These are phyloP conservation scores for Lagenorhynchus albirostris DNA, from an alignment of 2,113 vertebrate species.

Conservation along the genomic window DNA sequence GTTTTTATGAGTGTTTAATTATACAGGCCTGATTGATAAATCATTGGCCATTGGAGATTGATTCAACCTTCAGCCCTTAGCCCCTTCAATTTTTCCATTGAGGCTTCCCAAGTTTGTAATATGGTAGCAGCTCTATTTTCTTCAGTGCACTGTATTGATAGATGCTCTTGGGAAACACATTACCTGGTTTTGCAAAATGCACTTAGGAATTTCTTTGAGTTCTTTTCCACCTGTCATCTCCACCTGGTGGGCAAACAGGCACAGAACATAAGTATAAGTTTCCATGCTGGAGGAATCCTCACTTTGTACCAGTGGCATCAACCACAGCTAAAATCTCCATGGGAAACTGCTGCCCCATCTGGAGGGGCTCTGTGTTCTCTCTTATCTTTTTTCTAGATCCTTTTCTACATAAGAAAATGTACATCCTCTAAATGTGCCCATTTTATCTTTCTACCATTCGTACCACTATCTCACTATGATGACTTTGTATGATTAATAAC, in stretches of 20 bases:
- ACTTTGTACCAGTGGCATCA: neutral
- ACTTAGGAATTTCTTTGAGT: neutral
- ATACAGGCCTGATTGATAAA: too few species aligned
- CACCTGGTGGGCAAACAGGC: neutral
- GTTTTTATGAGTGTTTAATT: too few species aligned
- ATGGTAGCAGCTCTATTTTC: neutral
- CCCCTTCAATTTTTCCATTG: neutral
- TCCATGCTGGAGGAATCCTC: neutral
- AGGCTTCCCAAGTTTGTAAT: neutral
- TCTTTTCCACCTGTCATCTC: neutral
- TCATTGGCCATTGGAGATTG: too few species aligned
- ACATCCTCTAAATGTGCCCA: neutral
- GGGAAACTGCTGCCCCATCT: neutral
- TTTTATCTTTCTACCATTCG: neutral
- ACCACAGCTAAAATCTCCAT: neutral
- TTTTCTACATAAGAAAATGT: neutral
- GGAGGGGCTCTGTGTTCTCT: neutral
- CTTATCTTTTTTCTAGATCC: neutral
- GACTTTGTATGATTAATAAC: neutral
- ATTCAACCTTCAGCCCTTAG: neutral
- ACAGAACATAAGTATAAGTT: neutral
- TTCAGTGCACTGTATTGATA: neutral
- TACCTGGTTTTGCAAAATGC: neutral
- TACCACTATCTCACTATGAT: neutral
- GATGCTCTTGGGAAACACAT: neutral